Base-by-base conservation (phyloP, 2,888 invertebrate species). In the Ennomos fuscantarius region DNA sequence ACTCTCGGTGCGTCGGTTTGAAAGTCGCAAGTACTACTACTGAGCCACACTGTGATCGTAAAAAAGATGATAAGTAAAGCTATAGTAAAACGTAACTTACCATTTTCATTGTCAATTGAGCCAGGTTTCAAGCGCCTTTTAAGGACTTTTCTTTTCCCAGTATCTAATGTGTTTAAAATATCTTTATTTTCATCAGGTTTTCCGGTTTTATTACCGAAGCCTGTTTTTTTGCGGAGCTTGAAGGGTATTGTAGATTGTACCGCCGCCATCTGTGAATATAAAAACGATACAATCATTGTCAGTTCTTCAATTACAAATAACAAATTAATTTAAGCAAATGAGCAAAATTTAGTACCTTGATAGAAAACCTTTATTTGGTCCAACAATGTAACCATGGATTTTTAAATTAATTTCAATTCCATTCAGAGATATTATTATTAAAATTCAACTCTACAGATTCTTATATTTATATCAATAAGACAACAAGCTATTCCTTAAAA, bases 211-310 rank as follows among this genome's bases (percentile, higher is more conserved):
- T 63, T 67, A 44, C 67, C 70, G 33, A 77, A 55, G 61, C 76
- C 72, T 5, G 85, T 79, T 60, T 85, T 93, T 68, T 94, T 94
- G 9, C 92, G 85, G 31, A 87, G 78, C 65, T 83, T 88, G 65
- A 93, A 94, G 8, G 91, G 85, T 57, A 94, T 89, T 1, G 82
- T 86, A 35, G 86, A 82, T 75, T 94, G 93, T 11, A 88, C 69
- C 32, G 84, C 76, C 50, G 91, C 81, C 92, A 92, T 92, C 86
- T 89, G 76, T 67, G 81, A 79, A 51, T 32, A 60, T 49, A 59
- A 53, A 41, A 48, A 35, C 42, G 2, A 24, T 6, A 24, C 15
- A 15, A 15, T 15, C 15, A 15, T 24, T 6, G 24, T 24, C 24
- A 11, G 15, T 3, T 37, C 24, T 5, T 32, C 35, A 50, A 41